phyloP scores from a whole-genome alignment of 2,113 vertebrate species.

The Pavo muticus region DNA sequence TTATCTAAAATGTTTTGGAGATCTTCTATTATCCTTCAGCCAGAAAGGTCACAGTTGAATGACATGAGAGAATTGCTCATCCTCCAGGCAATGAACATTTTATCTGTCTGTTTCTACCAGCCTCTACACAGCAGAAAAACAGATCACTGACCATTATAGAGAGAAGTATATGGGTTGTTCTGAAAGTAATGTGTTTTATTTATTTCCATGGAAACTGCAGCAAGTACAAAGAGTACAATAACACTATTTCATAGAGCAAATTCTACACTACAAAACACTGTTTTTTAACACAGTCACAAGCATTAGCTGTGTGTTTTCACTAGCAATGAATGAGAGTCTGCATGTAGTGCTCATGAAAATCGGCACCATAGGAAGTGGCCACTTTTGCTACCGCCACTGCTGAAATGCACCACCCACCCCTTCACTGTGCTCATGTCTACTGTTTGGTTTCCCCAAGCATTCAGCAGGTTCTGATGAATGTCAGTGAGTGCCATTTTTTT shows the following conservation, averaged over 20 bases:
- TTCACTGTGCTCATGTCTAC: too few relatives aligned
- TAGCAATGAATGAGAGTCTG: not conserved
- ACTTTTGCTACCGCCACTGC: too few relatives aligned
- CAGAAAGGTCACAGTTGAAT: slow-evolving; percentile 10
- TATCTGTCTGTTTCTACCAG: not conserved
- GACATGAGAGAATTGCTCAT: not conserved
- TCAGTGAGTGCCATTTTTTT: not conserved
- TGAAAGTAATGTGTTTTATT: not conserved
- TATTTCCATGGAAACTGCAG: not conserved
- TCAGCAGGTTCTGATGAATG: too few relatives aligned
- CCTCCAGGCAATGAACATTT: not conserved
- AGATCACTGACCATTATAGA: not conserved
- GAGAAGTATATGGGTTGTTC: not conserved
- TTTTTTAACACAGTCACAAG: not conserved
- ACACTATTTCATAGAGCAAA: not conserved
- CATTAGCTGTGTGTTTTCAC: not conserved
- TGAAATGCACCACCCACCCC: too few relatives aligned
- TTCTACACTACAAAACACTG: not conserved
- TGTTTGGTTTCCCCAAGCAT: too few relatives aligned
- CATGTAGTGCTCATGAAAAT: not conserved
- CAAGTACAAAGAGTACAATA: not conserved
- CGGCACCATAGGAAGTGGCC: not conserved
- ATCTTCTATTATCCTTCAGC: not conserved
- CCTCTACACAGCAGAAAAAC: not conserved
- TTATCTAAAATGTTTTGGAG: not conserved